Evolutionary conservation across 2,797 vertebrate genomes (phyloP), one percentile per base, ranked within the genome.

Genomic region (Scolopax bukidnonensis): DNA sequence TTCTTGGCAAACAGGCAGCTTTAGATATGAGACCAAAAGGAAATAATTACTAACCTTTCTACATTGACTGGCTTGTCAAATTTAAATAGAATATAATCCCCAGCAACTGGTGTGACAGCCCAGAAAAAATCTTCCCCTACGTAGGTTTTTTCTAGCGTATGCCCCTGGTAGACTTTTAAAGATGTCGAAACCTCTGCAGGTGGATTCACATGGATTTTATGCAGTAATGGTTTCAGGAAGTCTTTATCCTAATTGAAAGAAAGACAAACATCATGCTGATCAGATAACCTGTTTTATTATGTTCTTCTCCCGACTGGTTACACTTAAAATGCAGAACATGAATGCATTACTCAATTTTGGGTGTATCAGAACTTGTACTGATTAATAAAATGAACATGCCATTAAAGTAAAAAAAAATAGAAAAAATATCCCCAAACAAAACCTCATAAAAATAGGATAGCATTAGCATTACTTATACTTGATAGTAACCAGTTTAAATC

Each of bases 101-200:
- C 99, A 77, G 99, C 97, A 64, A 98, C 96, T 5, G 99, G 99
- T 32, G 98, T 99, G 85, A 99, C 98, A 95, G 99, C 99, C 99
- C 99, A 99, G 98, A 99, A 99, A 98, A 99, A 99, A 93, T 99
- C 99, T 96, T 99, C 99, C 38, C 99, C 99, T 92, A 99, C 98
- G 79, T 99, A 99, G 2, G 99, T 99, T 97, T 99, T 99, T 97
- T 99, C 99, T 90, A 99, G 97, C 0, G 99, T 99, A 95, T 99
- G 99, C 57, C 99, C 99, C 97, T 99, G 99, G 97, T 99, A 99
- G 90, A 99, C 99, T 98, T 99, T 99, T 97, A 99, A 98, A 63
- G 99, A 99, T n/a, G 99, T 99, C 38, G 99, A 99, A 60, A 99
- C 99, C 96, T 99, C 99, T 50, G 99, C 99, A 16, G 99, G 99